phyloP scores from a whole-genome alignment of 2,888 invertebrate genomes.

The Andricus quercusramuli region DNA sequence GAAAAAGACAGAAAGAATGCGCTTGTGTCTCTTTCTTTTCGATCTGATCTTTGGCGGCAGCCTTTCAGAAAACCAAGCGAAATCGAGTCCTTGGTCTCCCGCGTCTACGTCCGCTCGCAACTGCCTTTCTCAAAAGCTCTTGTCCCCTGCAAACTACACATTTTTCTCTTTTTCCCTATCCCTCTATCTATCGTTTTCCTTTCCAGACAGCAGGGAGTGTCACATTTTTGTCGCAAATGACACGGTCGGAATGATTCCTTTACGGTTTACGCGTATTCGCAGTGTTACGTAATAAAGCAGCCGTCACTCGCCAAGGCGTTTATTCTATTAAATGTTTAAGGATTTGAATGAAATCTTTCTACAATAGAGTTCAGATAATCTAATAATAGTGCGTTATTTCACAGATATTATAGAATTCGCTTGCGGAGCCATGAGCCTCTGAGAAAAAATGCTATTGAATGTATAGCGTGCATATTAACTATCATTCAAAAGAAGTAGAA shows the following conservation, averaged over 20 bases:
- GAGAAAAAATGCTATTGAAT: background rate
- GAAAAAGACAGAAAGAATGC: slow-evolving; percentile 4
- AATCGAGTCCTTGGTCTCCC: slow-evolving; percentile 27
- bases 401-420: background rate
- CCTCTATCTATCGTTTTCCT: slow-evolving; percentile 8
- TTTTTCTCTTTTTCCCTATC: background rate
- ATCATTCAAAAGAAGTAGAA: no score
- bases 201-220: slow-evolving; percentile 28
- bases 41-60: slow-evolving; percentile 18
- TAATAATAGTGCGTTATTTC: background rate
- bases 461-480: no score
- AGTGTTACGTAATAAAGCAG: slow-evolving; percentile 34
- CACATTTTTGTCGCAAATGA: slow-evolving; percentile 26
- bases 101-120: slow-evolving; percentile 2
- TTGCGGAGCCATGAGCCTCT: background rate
- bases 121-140: slow-evolving; percentile 13
- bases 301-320: background rate
- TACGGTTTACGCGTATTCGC: slow-evolving; percentile 21
- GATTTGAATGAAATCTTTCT: background rate
- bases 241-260: background rate
- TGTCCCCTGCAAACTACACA: slow-evolving; percentile 6
- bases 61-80: slow-evolving; percentile 44
- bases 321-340: background rate
- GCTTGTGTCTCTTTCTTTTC: background rate
- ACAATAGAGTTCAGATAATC: background rate